phyloP scores from a whole-genome alignment of 2,888 invertebrate species.

The Acutogordius australiensis region DNA sequence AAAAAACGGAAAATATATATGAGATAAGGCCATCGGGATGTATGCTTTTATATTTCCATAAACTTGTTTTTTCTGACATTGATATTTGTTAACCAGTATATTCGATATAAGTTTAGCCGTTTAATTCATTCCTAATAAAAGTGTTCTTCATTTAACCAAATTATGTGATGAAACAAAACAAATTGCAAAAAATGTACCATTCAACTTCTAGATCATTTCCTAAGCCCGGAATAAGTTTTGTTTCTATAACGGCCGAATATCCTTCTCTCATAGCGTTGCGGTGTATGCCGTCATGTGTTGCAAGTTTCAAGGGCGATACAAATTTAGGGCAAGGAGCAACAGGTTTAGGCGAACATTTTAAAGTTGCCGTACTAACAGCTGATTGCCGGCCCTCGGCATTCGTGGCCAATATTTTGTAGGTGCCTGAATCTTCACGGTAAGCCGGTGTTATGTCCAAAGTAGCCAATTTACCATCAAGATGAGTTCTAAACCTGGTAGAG shows the following conservation, averaged over 20 bases:
- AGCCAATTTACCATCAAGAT: constrained; percentile 9
- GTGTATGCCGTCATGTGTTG: too few relatives aligned
- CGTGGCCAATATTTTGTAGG: constrained; percentile 20
- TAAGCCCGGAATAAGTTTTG: neutral
- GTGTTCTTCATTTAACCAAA: too few relatives aligned
- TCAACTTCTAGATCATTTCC: neutral
- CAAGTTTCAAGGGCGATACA: neutral
- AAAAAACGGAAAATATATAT: too few relatives aligned
- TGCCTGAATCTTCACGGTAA: constrained; percentile 14
- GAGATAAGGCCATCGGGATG: too few relatives aligned
- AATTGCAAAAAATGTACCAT: too few relatives aligned
- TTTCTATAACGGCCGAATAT: neutral
- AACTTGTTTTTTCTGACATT: too few relatives aligned
- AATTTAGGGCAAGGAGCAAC: neutral
- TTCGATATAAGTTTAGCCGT: too few relatives aligned
- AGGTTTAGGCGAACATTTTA: neutral
- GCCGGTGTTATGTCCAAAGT: constrained; percentile 11
- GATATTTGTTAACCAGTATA: too few relatives aligned
- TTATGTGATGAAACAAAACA: too few relatives aligned
- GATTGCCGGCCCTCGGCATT: constrained; percentile 20
- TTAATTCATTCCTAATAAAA: too few relatives aligned
- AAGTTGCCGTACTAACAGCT: neutral
- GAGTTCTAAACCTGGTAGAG: constrained; percentile 13
- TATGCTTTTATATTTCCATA: too few relatives aligned
- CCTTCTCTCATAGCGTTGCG: neutral